Evolutionary conservation across 2,113 vertebrate genomes (phyloP).

Genomic region (Callorhinus ursinus): DNA sequence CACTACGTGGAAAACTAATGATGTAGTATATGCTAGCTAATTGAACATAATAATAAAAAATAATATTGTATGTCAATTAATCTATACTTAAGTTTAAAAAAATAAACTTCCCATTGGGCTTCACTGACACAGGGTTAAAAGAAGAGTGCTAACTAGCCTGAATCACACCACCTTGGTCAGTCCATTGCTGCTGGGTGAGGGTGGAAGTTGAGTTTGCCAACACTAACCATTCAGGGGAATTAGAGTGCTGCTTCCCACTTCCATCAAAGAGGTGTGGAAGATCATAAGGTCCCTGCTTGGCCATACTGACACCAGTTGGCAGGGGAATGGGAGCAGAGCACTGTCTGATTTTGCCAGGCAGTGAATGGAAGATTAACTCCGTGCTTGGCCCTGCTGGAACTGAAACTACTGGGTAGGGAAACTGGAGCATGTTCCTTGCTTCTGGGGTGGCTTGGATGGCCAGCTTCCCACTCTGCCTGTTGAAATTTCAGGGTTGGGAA

Average conservation of each 20-base stretch:
- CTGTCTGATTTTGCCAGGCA: neutral
- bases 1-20: too few species aligned
- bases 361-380: neutral
- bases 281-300: neutral
- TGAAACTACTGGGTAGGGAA: neutral
- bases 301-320: neutral
- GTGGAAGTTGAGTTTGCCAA: neutral
- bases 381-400: neutral
- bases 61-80: too few species aligned
- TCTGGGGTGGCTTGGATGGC: neutral
- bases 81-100: too few species aligned
- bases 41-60: too few species aligned
- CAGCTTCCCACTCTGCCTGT: neutral
- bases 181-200: neutral
- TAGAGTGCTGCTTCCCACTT: neutral
- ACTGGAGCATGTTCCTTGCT: neutral
- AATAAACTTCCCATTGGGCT: too few species aligned
- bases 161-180: neutral
- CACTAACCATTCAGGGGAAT: neutral
- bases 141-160: neutral
- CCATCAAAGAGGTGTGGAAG: neutral
- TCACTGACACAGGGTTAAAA: neutral
- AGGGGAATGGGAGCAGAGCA: neutral
- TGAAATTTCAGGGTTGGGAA: constrained; percentile 1
- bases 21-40: too few species aligned